phyloP scores from a whole-genome alignment of 2,113 vertebrate genomes.

The Tursiops truncatus region DNA sequence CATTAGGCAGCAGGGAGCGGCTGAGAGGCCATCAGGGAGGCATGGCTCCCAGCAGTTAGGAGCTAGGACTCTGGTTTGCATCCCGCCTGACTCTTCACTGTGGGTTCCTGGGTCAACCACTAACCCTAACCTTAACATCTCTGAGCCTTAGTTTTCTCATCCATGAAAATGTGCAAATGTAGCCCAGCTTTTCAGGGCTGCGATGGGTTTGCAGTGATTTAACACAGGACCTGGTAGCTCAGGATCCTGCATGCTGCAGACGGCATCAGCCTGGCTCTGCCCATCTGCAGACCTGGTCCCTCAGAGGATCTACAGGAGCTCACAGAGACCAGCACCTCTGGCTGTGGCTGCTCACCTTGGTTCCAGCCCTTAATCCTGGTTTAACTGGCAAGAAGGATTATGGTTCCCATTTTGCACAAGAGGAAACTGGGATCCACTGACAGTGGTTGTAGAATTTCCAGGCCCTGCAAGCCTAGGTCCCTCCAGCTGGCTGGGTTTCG shows the following conservation, averaged over 20 bases:
- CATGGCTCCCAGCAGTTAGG: neutral
- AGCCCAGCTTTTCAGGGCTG: neutral
- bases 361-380: neutral
- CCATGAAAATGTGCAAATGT: no score
- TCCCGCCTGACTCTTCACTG: neutral
- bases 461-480: neutral
- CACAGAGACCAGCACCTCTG: neutral
- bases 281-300: neutral
- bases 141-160: neutral
- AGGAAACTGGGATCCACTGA: neutral
- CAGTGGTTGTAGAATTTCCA: neutral
- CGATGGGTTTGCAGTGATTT: neutral
- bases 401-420: neutral
- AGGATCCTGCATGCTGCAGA: neutral
- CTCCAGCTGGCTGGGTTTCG: neutral
- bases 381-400: neutral
- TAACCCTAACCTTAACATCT: neutral
- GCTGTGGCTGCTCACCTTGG: neutral
- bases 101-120: neutral
- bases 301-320: neutral
- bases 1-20: neutral
- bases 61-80: neutral
- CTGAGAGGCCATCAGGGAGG: neutral
- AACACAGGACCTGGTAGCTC: neutral
- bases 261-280: neutral